Evolutionary conservation across 2,113 vertebrate species (phyloP), one percentile per base, ranked within the genome.

Genomic region (human (Homo sapiens)): DNA sequence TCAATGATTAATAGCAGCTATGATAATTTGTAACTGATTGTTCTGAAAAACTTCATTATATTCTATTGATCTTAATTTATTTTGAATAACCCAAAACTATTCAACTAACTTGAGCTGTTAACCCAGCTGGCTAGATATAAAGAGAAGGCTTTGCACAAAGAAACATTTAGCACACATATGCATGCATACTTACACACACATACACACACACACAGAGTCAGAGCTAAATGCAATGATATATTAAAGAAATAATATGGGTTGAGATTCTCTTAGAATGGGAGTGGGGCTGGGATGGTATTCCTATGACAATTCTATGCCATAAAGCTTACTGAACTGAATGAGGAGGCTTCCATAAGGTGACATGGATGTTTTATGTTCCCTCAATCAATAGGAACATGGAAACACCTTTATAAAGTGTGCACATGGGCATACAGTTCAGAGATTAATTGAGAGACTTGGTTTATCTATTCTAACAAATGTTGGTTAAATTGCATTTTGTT

Each of bases 401-500:
- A 96, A 94, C 0, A 35, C 11, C 57, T 95, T 94, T 87, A 80
- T 14, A n/a, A 92, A 70, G 22, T 18, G 18, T 50, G 18, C 43
- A 80, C 18, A 13, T 22, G 73, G 82, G 83, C 50, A 91, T 79
- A 70, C 25, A 61, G 52, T 48, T 13, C 90, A 93, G 79, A 95
- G 30, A 97, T 89, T 94, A 95, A 95, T 84, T 96, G 50, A 73
- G 79, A 96, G 96, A 66, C 45, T 92, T 61, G 30, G 32, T 57
- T 55, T 95, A 95, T 22, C 66, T 96, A 18, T 90, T 84, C 85
- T 95, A 97, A 98, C 27, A 87, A 72, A 52, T 48, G 61, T 1
- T 61, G 27, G 81, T 93, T 92, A 89, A 72, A 64, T 90, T 95
- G 45, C 61, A 86, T 87, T 97, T 97, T 96, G 78, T 94, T 93